Base-by-base conservation (phyloP, 2,888 invertebrate genomes). In the Morpho achilles region DNA sequence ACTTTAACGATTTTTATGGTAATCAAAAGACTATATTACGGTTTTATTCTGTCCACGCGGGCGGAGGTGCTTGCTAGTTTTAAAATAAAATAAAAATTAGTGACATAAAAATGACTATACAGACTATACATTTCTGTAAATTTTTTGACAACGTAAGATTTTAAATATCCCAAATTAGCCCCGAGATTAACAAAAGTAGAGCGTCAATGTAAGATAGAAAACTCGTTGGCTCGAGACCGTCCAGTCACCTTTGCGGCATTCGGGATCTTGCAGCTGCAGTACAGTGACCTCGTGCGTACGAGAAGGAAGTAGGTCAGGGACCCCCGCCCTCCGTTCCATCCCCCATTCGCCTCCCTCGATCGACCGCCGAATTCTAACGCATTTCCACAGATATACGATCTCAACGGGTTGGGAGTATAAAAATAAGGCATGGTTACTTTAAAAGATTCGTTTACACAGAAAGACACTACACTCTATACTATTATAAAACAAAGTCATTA, bases 201-300 rank as follows among this genome's bases (percentile, higher is more conserved):
- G 49, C 45, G 58, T 48, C 48, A 48, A 23, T n/a, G 48, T 9
- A 40, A 58, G 58, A 58, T 58, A 54, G 53, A 58, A 54, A 53
- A 50, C 53, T 53, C 40, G 50, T 53, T 50, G 58, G 53, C 51
- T 49, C 45, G 53, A 59, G 60, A 68, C 67, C 66, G 85, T 83
- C 78, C 80, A 84, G 73, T 83, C 80, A 83, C 81, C 82, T 77
- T 79, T 84, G 87, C 87, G 81, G 85, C 75, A 80, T 81, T 84
- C 70, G 76, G 78, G 63, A 69, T 75, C 75, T 80, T 88, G 87
- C 89, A 88, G 80, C 87, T 89, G 88, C 89, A 90, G 88, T 87
- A 86, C 89, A 89, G 77, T 89, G 88, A 89, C 88, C 89, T 82
- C 86, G 82, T 82, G 87, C 85, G 88, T 88, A 89, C 89, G 77